These are phyloP conservation scores for Indri indri DNA, from an alignment of 2,113 vertebrate genomes.

Conservation along the genomic window DNA sequence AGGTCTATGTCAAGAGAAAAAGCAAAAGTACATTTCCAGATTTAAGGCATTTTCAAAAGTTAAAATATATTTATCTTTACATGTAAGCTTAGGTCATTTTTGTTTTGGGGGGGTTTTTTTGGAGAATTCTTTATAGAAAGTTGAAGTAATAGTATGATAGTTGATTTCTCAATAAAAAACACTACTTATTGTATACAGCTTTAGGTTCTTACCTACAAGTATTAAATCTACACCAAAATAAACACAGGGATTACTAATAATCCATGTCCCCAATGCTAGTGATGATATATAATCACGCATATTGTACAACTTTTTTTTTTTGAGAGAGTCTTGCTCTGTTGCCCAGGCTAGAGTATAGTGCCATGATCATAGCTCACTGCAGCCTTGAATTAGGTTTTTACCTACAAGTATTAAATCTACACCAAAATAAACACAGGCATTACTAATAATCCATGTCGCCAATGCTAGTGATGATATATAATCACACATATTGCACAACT, in stretches of 20 bases:
- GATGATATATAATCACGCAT: background rate
- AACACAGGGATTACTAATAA: background rate
- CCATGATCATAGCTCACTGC: too few relatives aligned
- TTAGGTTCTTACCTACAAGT: background rate
- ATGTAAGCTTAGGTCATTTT: background rate
- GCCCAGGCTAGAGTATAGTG: too few relatives aligned
- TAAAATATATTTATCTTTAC: background rate
- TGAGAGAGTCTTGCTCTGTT: too few relatives aligned
- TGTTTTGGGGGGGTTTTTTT: background rate
- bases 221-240: constrained; percentile 22
- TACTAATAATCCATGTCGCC: background rate
- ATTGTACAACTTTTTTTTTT: background rate
- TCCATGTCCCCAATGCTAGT: background rate
- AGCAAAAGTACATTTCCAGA: background rate
- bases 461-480: background rate
- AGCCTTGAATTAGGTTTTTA: background rate
- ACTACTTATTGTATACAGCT: background rate
- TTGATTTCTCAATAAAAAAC: background rate
- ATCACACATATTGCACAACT: background rate
- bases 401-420: background rate
- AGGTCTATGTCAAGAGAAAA: background rate
- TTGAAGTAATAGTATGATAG: constrained; percentile 7
- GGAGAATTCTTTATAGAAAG: background rate
- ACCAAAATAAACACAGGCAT: background rate
- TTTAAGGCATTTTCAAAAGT: constrained; percentile 22